Percentiles rank a stretch among this genome's conserved stretches.
Conservation (phyloP, 1,140 invertebrate genomes). For the Ditylenchus dipsaci region DNA sequence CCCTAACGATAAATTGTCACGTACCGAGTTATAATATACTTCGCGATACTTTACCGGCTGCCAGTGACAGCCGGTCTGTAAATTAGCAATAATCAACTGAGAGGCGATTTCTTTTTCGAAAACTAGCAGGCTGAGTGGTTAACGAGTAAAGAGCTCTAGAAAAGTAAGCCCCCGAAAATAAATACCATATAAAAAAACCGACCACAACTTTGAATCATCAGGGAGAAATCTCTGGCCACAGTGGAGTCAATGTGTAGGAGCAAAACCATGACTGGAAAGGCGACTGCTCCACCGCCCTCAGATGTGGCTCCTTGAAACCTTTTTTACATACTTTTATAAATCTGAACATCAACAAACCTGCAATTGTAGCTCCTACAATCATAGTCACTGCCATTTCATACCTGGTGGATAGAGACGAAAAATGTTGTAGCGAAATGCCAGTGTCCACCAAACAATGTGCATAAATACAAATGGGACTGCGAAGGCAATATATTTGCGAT, state of each 20-base stretch:
- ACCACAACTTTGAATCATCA: constrained; percentile 48
- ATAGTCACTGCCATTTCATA: constrained; percentile 49
- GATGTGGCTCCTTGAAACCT: constrained; percentile 39
- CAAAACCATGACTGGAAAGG: constrained; percentile 55
- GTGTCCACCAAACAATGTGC: constrained; percentile 38
- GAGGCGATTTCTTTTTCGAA: too few relatives aligned
- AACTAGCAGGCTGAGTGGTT: too few relatives aligned
- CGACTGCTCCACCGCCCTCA: constrained; percentile 52
- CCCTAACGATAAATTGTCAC: too few relatives aligned
- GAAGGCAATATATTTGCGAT: constrained; percentile 38
- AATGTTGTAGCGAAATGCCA: constrained; percentile 46
- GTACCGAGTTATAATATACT: too few relatives aligned
- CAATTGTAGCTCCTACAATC: constrained; percentile 44
- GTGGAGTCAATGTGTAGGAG: constrained; percentile 35
- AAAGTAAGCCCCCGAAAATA: background rate
- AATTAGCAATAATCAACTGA: too few relatives aligned
- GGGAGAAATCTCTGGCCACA: constrained; percentile 50
- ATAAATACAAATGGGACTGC: constrained; percentile 38
- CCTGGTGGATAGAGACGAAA: constrained; percentile 38
- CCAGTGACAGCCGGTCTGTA: too few relatives aligned
- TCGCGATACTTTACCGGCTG: too few relatives aligned
- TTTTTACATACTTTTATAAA: background rate
- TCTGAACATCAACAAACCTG: constrained; percentile 18
- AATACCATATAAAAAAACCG: background rate
- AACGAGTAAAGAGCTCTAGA: too few relatives aligned